Percentiles rank a stretch among this genome's conserved stretches.
phyloP scores from a whole-genome alignment of 2,113 vertebrate species.

The Ophthalmolycus amberensis region DNA sequence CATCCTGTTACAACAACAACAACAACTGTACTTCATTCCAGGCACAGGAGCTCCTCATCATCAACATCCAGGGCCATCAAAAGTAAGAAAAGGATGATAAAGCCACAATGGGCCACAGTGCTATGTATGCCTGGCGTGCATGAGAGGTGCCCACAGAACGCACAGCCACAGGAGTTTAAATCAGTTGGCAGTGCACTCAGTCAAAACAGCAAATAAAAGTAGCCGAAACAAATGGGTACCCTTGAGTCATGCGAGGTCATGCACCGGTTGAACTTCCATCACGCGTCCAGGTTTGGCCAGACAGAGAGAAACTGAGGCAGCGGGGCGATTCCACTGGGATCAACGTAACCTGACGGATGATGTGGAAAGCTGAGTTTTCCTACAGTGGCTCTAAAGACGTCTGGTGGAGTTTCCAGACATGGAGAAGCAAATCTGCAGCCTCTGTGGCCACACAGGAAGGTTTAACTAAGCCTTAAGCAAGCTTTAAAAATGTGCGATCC shows the following conservation, averaged over 20 bases:
- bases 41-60: no score
- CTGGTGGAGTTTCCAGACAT: slow-evolving; percentile 1
- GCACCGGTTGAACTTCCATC: not conserved
- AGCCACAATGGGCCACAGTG: no score
- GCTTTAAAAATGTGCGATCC: not conserved
- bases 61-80: no score
- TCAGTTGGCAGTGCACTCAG: not conserved
- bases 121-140: no score
- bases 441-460: not conserved
- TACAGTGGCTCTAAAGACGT: slow-evolving; percentile 5
- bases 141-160: no score
- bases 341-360: not conserved
- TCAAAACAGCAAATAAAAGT: slow-evolving; percentile 1
- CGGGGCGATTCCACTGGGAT: not conserved
- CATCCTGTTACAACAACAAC: no score
- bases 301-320: not conserved
- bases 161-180: no score
- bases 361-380: slow-evolving; percentile 37
- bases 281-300: slow-evolving; percentile 7
- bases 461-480: not conserved
- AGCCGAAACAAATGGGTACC: not conserved
- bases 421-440: not conserved
- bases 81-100: no score
- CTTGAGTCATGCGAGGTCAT: slow-evolving; percentile 7
- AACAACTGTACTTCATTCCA: no score